A percentile compares a stretch with the other conserved stretches of the same genome.
Conservation (phyloP, 2,888 invertebrate species). For the Diabrotica balteata region DNA sequence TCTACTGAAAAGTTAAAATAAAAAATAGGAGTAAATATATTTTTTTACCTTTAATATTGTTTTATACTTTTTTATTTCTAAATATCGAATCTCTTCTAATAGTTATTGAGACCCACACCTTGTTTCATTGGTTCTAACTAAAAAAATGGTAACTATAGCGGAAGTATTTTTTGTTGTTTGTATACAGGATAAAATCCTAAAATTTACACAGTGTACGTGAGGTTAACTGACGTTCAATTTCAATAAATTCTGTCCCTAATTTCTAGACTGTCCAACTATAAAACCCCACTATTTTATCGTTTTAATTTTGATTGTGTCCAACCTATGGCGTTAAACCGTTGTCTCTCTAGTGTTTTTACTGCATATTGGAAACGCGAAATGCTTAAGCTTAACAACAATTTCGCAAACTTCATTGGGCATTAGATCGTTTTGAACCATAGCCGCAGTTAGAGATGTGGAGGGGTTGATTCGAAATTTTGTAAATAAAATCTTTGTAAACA, state of each 20-base stretch:
- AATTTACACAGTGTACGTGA: constrained; percentile 3
- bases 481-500: too few relatives aligned
- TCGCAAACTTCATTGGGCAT: constrained; percentile 16
- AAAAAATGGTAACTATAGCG: not conserved
- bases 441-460: not conserved
- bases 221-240: constrained; percentile 10
- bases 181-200: not conserved
- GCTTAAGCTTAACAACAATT: constrained; percentile 6
- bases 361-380: constrained; percentile 23
- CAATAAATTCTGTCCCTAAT: constrained; percentile 15
- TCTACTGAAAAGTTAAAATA: too few relatives aligned
- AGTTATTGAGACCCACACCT: too few relatives aligned
- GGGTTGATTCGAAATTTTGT: not conserved
- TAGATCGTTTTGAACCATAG: constrained; percentile 1
- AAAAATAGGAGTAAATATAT: too few relatives aligned
- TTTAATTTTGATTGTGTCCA: constrained; percentile 44
- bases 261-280: constrained; percentile 15
- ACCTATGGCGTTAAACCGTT: constrained; percentile 13
- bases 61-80: too few relatives aligned
- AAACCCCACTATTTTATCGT: constrained; percentile 39
- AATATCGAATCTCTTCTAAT: too few relatives aligned
- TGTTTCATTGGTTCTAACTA: not conserved
- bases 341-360: constrained; percentile 20
- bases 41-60: too few relatives aligned
- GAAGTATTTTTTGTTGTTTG: not conserved